Base-by-base conservation (phyloP, 2,888 invertebrate species). In the Protodeltote pygarga region DNA sequence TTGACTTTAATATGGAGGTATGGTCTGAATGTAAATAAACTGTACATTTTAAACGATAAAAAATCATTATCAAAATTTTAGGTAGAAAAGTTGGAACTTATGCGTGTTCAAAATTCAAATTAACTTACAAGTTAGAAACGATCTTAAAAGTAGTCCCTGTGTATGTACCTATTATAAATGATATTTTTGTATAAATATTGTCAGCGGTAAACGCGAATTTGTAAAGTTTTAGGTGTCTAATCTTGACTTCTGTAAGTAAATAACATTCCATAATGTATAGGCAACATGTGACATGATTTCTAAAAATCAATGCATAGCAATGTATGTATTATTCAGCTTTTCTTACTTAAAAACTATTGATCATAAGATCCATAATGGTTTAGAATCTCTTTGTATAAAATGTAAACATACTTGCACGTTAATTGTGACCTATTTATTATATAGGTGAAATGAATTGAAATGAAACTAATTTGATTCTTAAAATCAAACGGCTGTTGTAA, bases 101-200 rank as follows among this genome's bases (percentile, higher is more conserved):
- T 71, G 73, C 79, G 84, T 86, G 85, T 87, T 87, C 82, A 83
- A 81, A 82, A 80, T 79, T 79, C 63, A 73, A 75, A 66, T 72
- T 63, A 67, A 68, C 65, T 64, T 61, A n/a, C n/a, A n/a, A n/a
- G n/a, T 65, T 71, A 71, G 69, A 77, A 79, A 77, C 75, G 74
- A 75, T 75, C 62, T 55, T 68, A 73, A n/a, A 62, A 71, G 67
- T 73, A 75, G 69, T 74, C 73, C 67, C n/a, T n/a, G n/a, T n/a
- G n/a, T 73, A 73, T 65, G 73, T 70, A n/a, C n/a, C n/a, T n/a
- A 71, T 75, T 75, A 76, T 60, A 85, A 84, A 85, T 84, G 80
- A 87, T 90, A 90, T 90, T 90, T 90, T 90, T 90, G 89, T 90
- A 90, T 83, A 87, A 72, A 80, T 87, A 86, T 89, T 87, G 77